Conservation (phyloP, 2,888 invertebrate species). For the Sclerodermus sp. region DNA sequence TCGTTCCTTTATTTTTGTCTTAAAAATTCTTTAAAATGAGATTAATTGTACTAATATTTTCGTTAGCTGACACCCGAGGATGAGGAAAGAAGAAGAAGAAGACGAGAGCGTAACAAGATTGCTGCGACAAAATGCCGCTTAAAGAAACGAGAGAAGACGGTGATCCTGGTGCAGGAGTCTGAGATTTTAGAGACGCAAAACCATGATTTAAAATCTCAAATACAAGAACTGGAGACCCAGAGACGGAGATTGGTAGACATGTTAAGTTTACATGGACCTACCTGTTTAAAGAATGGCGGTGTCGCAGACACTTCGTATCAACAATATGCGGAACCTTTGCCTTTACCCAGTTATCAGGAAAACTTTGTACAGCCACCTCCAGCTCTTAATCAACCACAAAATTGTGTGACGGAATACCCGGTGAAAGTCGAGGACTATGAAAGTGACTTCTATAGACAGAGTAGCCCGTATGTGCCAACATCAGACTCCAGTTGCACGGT, state of each 20-base stretch:
- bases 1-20: no score
- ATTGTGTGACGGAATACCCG: conserved; percentile 49
- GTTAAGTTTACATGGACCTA: conserved; percentile 73
- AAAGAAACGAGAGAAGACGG: conserved; percentile 89
- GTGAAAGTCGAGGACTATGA: conserved; percentile 53
- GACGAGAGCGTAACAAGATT: conserved; percentile 90
- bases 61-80: conserved; percentile 88
- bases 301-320: conserved; percentile 56
- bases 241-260: conserved; percentile 77
- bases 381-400: conserved; percentile 45
- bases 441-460: conserved; percentile 47
- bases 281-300: conserved; percentile 65
- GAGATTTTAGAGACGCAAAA: conserved; percentile 85
- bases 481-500: conserved; percentile 51
- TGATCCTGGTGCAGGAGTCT: conserved; percentile 83
- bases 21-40: neutral
- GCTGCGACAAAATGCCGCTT: conserved; percentile 93
- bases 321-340: conserved; percentile 45
- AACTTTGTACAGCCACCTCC: conserved; percentile 44
- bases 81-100: conserved; percentile 80
- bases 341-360: conserved; percentile 52
- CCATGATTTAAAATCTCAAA: conserved; percentile 79
- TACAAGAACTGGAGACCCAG: conserved; percentile 80
- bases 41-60: conserved; percentile 34
- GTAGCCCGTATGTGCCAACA: conserved; percentile 47